Evolutionary conservation across 2,888 invertebrate species (phyloP).

Genomic region (Hartigia nigra): DNA sequence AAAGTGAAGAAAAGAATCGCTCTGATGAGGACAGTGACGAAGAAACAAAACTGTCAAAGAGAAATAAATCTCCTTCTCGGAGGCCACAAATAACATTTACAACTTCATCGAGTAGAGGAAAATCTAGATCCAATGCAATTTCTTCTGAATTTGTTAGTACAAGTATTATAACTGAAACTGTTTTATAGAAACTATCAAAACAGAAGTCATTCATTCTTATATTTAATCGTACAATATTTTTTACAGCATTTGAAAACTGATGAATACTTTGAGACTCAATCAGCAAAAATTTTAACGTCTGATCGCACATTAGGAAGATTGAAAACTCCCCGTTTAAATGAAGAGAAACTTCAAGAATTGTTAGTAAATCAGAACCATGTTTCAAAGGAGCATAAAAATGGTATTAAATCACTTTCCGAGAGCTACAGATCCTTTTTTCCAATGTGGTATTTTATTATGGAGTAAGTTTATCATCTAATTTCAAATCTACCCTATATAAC

Average conservation of each 20-base stretch:
- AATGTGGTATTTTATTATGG: constrained; percentile 76
- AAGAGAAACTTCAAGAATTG: constrained; percentile 73
- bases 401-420: constrained; percentile 70
- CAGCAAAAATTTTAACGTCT: constrained; percentile 73
- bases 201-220: constrained; percentile 8
- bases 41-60: background rate
- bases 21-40: constrained; percentile 6
- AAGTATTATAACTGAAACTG: background rate
- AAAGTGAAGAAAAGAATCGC: constrained; percentile 30
- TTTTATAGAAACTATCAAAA: background rate
- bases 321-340: constrained; percentile 77
- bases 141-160: background rate
- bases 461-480: constrained; percentile 49
- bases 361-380: constrained; percentile 67
- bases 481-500: background rate
- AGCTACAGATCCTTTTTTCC: constrained; percentile 72
- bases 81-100: background rate
- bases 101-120: background rate
- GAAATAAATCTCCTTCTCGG: background rate
- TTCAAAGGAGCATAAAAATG: constrained; percentile 71
- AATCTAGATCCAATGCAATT: constrained; percentile 12
- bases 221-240: constrained; percentile 15
- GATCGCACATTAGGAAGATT: constrained; percentile 82
- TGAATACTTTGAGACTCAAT: constrained; percentile 62
- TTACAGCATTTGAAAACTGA: constrained; percentile 52